Conservation (phyloP, 2,888 invertebrate species). For the Lysandra bellargus region DNA sequence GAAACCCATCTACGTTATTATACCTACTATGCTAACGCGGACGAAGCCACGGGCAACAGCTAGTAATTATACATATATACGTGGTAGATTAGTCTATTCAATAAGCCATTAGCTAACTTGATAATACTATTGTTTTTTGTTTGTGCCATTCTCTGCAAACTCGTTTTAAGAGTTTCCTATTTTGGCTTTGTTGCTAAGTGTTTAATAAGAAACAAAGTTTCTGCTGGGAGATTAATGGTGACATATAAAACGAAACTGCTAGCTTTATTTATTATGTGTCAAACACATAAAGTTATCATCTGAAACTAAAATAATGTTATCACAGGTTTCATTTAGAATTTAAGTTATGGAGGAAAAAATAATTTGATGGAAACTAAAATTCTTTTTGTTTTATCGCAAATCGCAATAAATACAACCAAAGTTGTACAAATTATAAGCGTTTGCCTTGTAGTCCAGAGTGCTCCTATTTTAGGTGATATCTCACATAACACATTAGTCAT, state of each 20-base stretch:
- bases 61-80: too few species aligned
- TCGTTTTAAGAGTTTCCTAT: constrained; percentile 20
- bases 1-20: too few species aligned
- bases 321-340: background rate
- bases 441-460: too few species aligned
- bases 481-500: too few species aligned
- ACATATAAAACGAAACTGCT: constrained; percentile 8
- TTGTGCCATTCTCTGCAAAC: background rate
- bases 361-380: too few species aligned
- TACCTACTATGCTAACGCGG: too few species aligned
- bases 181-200: constrained; percentile 1
- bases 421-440: too few species aligned
- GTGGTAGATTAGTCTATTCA: background rate
- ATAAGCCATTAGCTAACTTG: background rate
- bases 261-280: constrained; percentile 18
- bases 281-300: constrained; percentile 25
- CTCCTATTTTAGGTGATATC: too few species aligned
- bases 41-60: too few species aligned
- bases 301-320: constrained; percentile 16
- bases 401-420: too few species aligned
- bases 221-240: background rate
- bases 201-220: constrained; percentile 1
- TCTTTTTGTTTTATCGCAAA: too few species aligned
- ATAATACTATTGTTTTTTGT: background rate
- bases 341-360: background rate